phyloP scores from a whole-genome alignment of 1,140 invertebrate genomes.

The Epicauta chinensis region DNA sequence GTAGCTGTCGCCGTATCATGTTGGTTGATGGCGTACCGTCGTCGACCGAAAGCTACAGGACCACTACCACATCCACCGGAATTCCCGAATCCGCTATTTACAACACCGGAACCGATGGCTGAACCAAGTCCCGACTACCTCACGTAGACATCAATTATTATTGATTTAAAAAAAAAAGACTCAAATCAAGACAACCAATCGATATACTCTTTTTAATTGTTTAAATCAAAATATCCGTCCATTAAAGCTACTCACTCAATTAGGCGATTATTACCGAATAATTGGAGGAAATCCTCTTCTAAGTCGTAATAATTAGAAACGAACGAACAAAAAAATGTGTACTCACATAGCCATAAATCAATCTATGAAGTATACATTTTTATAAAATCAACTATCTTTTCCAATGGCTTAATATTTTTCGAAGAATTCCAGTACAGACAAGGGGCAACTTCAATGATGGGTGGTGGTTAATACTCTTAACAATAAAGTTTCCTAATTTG shows the following conservation, averaged over 20 bases:
- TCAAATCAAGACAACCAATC: constrained; percentile 12
- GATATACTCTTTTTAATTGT: constrained; percentile 19
- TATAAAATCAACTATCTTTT: constrained; percentile 35
- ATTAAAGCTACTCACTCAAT: constrained; percentile 34
- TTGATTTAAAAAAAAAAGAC: constrained; percentile 23
- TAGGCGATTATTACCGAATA: constrained; percentile 28
- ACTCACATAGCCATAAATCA: constrained; percentile 8
- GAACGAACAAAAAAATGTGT: constrained; percentile 23
- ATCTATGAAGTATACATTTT: constrained; percentile 21
- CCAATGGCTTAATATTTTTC: constrained; percentile 37
- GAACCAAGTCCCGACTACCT: constrained; percentile 79
- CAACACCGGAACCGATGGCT: constrained; percentile 70
- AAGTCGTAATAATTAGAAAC: constrained; percentile 7
- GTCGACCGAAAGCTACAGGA: constrained; percentile 75
- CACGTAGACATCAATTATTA: constrained; percentile 39
- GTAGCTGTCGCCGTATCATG: constrained; percentile 91
- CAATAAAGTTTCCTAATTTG: constrained; percentile 2
- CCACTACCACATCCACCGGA: constrained; percentile 90
- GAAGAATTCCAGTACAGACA: constrained; percentile 24
- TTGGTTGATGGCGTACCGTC: constrained; percentile 89
- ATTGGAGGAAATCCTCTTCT: constrained; percentile 4
- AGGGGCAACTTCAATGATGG: constrained; percentile 35
- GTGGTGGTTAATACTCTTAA: constrained; percentile 33
- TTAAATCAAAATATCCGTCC: constrained; percentile 30
- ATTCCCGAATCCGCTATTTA: constrained; percentile 90